phyloP scores from a whole-genome alignment of 2,888 invertebrate species.

The Drosophila ustulata region DNA sequence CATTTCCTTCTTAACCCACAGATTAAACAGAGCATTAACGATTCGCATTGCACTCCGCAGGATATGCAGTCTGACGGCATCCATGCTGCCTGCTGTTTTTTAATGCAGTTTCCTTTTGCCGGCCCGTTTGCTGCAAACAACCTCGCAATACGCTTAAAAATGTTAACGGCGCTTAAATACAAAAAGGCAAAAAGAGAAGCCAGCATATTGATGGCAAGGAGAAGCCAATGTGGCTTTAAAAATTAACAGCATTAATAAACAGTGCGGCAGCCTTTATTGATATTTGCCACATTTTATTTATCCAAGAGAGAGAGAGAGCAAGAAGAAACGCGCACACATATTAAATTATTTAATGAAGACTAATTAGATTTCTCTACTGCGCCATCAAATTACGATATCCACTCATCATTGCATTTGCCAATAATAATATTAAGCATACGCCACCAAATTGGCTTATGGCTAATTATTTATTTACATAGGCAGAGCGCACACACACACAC shows the following conservation, averaged over 20 bases:
- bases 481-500: conserved; percentile 28
- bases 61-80: conserved; percentile 4
- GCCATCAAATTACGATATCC: conserved; percentile 33
- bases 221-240: conserved; percentile 64
- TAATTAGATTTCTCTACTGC: conserved; percentile 40
- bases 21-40: not conserved
- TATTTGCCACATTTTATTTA: conserved; percentile 9
- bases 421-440: conserved; percentile 63
- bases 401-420: conserved; percentile 39
- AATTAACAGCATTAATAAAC: conserved; percentile 65
- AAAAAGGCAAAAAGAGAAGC: not conserved
- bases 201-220: conserved; percentile 35
- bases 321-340: not conserved
- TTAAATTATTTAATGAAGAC: conserved; percentile 31
- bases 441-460: conserved; percentile 60
- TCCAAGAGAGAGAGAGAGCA: not conserved
- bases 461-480: conserved; percentile 67
- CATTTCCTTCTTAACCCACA: not conserved
- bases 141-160: conserved; percentile 45
- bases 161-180: conserved; percentile 58
- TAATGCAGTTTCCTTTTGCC: conserved; percentile 46
- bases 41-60: not conserved
- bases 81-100: conserved; percentile 28
- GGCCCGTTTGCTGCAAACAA: not conserved
- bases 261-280: conserved; percentile 2